Base-by-base conservation (phyloP, 1,140 invertebrate genomes). In the Eciton burchellii region DNA sequence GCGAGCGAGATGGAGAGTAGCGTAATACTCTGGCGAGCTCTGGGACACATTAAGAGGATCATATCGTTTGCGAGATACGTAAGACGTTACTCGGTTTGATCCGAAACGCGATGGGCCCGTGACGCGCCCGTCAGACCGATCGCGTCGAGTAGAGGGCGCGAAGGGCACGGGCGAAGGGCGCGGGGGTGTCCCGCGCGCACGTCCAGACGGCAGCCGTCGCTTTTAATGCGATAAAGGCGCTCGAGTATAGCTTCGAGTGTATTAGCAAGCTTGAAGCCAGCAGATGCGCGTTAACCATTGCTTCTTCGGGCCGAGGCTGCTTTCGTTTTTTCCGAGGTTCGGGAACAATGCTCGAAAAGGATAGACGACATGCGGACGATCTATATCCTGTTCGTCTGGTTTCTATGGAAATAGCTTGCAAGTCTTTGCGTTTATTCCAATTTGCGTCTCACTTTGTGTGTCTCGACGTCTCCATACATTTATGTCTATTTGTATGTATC, bases 41-140 rank as follows among this genome's bases (percentile, higher is more conserved):
- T 85, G 86, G 87, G 91, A 90, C 86, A 86, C 73, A 90, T 93
- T 93, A 93, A 93, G 91, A 91, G 91, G 91, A 92, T 93, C 92
- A 91, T 92, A 93, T 92, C 91, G 88, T 92, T 92, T 76, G 43
- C 84, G 76, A 90, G 88, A 88, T 85, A 83, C 89, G 71, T 87
- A 90, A 88, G 88, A 84, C 77, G 82, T 88, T 90, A n/a, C n/a
- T 72, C 83, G 52, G 81, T 86, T 89, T 89, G 89, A 91, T 90
- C 79, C 82, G 82, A 79, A 83, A 81, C 65, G 65, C 65, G 83
- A 85, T 62, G 65, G 76, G 85, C 54, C 47, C 43, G 35, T 54
- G 73, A 76, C 60, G 35, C 56, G 14, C 68, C 26, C 57, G 71
- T 82, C 47, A 77, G 29, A 77, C 16, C 35, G 41, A 45, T 21